Base-by-base conservation (phyloP, 2,888 invertebrate genomes). In the Timema cristinae region DNA sequence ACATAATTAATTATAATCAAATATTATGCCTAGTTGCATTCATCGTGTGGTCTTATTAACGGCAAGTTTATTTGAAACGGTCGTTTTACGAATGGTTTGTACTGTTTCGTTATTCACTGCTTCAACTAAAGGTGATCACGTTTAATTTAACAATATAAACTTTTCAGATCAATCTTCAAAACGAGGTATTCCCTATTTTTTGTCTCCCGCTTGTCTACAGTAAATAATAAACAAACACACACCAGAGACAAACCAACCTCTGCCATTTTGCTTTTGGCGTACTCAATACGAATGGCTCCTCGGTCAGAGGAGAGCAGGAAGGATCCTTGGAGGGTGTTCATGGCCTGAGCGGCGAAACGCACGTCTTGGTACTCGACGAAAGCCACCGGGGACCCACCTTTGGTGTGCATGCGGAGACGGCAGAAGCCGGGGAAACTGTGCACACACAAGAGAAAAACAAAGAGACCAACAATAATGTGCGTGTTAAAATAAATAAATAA, bases 191-290 rank as follows among this genome's bases (percentile, higher is more conserved):
- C 32, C 32, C 32, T 32, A 32, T 32, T 32, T 32, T 32, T 32
- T 4, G 32, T 4, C 32, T 32, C 32, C 32, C 32, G 32, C 32
- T 32, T 32, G 32, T 32, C 1, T 32, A 32, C 32, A 32, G 32
- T 32, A 32, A 32, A 32, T 32, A 32, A 32, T 2, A 32, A 32
- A 32, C 32, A 32, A 32, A 32, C 32, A 32, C 32, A 32, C 32
- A 32, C 32, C 32, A 32, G 32, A 32, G 32, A 32, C 4, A 68
- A 72, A 76, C 76, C 77, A 78, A 88, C 88, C 86, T 92, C 93
- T 82, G 95, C 94, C 97, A 98, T 97, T 90, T 97, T 97, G 86
- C 94, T 95, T 88, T 96, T 95, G 85, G 98, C 98, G 89, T 93
- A 98, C 88, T 98, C 98, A 85, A 98, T 97, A 84, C 97, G 92